Evolutionary conservation across 2,113 vertebrate species (phyloP), one percentile per base, ranked within the genome.

Genomic region (Echinops telfairi): DNA sequence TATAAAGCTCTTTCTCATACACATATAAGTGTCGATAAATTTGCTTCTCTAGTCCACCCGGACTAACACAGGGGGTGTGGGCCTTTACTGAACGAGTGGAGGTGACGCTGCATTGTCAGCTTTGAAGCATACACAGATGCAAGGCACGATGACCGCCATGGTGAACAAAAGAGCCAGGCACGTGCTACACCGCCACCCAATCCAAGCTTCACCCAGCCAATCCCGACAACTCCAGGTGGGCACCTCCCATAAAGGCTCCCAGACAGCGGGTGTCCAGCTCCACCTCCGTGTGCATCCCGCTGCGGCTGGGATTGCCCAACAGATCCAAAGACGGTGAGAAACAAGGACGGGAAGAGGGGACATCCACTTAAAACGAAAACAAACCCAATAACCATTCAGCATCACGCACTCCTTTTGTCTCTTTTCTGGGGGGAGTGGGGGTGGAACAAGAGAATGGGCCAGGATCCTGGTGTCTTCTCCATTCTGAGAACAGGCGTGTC

Each of bases 111-210:
- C 58, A 58, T 62, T 31, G 27, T 38, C 1, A 43, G 16, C 2
- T 75, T 62, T 27, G 70, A 83, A 47, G 33, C n/a, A 9, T 0
- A 17, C 33, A 10, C 4, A 15, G 3, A 23, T 2, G 25, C n/a
- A 71, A 83, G 77, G 58, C 47, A 64, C 11, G 22, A 57, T 0
- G 0, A 57, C 0, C 0, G 5, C 4, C 2, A 58, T 22, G 68
- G 14, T 47, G 2, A 8, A 6, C n/a, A 64, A 33, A 80, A 20
- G 38, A 29, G 29, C 76, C 23, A 25, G 47, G 57, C 2, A 0
- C 0, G 12, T 22, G 0, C 68, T 23, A 75, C 43, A 82, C 89
- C 58, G 20, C 58, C 19, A 36, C 33, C 16, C 17, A 73, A 36
- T 73, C n/a, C 71, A 73, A 22, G 36, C 6, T 36, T 22, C 71